Conservation (phyloP, 2,113 vertebrate species). For the Harpagus bidentatus region DNA sequence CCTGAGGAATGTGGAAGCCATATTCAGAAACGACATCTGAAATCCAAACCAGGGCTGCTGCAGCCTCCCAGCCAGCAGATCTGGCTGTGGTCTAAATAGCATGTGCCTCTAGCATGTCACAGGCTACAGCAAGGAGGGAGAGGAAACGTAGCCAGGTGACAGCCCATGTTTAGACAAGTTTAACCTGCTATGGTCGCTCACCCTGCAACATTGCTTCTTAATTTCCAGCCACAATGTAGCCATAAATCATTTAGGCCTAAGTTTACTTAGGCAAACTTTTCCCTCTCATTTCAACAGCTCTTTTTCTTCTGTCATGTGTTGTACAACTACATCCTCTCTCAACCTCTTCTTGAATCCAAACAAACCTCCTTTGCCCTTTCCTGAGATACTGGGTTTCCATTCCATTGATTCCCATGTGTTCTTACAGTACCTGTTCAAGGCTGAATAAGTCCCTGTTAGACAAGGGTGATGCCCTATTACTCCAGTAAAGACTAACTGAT, state of each 20-base stretch:
- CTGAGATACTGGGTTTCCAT: neutral
- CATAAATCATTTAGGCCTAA: neutral
- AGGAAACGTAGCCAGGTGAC: neutral
- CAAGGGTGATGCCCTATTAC: neutral
- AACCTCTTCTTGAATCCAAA: neutral
- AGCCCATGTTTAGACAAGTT: neutral
- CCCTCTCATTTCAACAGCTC: neutral
- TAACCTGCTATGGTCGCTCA: neutral
- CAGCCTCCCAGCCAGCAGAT: neutral
- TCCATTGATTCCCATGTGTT: neutral
- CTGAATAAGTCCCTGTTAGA: neutral
- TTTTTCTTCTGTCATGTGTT: neutral
- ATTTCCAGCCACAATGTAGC: neutral
- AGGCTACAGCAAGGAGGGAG: neutral
- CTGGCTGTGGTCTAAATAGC: neutral
- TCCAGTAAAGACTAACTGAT: neutral
- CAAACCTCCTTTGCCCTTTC: neutral
- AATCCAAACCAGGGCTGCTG: neutral
- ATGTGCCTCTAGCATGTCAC: rapidly evolving
- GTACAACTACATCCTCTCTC: neutral
- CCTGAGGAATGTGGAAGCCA: neutral
- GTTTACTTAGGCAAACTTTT: neutral
- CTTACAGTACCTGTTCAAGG: neutral
- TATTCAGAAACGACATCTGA: neutral
- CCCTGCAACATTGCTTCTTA: neutral